A percentile compares a stretch with the other conserved stretches of the same genome.
Conservation (phyloP, 2,797 vertebrate species). For the Onychomys arenicola region DNA sequence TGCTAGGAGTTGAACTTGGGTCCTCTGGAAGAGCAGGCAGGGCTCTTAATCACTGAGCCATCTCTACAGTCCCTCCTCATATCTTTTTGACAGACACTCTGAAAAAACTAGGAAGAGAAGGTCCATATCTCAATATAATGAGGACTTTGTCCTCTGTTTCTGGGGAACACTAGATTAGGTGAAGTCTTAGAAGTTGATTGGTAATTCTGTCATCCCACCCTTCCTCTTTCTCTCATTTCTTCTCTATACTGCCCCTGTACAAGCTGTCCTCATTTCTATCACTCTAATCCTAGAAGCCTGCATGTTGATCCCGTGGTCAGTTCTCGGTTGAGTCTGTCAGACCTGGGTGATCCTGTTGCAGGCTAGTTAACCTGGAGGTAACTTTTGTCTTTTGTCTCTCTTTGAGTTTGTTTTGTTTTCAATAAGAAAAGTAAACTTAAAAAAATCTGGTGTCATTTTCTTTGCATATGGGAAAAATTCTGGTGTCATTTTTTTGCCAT, state of each 20-base stretch:
- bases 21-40: background rate
- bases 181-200: background rate
- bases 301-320: background rate
- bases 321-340: fast-evolving
- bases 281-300: background rate
- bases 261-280: background rate
- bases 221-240: background rate
- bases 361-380: background rate
- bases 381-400: background rate
- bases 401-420: background rate
- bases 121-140: background rate
- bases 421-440: background rate
- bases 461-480: background rate
- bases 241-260: background rate
- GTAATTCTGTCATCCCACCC: too few relatives aligned
- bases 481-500: background rate
- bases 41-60: background rate
- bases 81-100: background rate
- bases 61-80: background rate
- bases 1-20: background rate
- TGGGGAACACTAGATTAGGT: background rate
- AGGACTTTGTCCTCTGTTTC: background rate
- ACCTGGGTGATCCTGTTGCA: background rate
- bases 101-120: background rate
- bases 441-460: background rate